Percentiles rank a stretch among this genome's conserved stretches.
These are phyloP conservation scores for Drosophila bipectinata DNA, from an alignment of 1,140 invertebrate species.

Conservation along the genomic window DNA sequence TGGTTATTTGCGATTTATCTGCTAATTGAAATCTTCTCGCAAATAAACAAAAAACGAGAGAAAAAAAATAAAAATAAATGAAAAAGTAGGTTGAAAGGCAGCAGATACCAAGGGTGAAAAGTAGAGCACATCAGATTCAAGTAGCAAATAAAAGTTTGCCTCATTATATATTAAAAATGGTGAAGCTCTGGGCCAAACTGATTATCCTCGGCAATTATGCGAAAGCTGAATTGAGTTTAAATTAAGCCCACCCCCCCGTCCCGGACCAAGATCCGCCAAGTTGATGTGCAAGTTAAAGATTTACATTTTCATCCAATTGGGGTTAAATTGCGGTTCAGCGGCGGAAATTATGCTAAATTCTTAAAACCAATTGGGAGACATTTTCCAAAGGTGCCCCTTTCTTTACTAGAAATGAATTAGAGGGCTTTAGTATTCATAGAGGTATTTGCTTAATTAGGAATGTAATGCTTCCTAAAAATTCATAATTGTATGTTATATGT, in stretches of 20 bases:
- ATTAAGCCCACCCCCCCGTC: neutral
- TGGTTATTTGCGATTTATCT: conserved; percentile 28
- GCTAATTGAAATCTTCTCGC: conserved; percentile 46
- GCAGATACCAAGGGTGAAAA: neutral
- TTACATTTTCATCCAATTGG: conserved; percentile 19
- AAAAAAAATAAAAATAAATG: neutral
- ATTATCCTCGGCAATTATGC: conserved; percentile 29
- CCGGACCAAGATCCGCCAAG: conserved; percentile 6
- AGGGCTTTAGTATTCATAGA: neutral
- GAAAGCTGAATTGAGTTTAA: conserved; percentile 26
- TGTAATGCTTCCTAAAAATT: too few relatives aligned
- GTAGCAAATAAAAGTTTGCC: neutral
- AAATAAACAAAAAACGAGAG: neutral
- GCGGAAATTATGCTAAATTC: neutral
- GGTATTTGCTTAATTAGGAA: too few relatives aligned
- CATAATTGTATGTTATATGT: too few relatives aligned
- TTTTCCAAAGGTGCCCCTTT: neutral
- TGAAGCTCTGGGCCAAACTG: neutral
- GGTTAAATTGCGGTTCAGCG: conserved; percentile 19
- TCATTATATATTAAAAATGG: conserved; percentile 6
- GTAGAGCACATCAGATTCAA: conserved; percentile 3
- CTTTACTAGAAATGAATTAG: neutral
- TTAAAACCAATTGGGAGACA: neutral
- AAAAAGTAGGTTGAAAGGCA: conserved; percentile 12
- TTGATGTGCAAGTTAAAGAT: conserved; percentile 13